Evolutionary conservation across 2,797 vertebrate genomes (phyloP), one percentile per base, ranked within the genome.

Genomic region (Danio kyathit): DNA sequence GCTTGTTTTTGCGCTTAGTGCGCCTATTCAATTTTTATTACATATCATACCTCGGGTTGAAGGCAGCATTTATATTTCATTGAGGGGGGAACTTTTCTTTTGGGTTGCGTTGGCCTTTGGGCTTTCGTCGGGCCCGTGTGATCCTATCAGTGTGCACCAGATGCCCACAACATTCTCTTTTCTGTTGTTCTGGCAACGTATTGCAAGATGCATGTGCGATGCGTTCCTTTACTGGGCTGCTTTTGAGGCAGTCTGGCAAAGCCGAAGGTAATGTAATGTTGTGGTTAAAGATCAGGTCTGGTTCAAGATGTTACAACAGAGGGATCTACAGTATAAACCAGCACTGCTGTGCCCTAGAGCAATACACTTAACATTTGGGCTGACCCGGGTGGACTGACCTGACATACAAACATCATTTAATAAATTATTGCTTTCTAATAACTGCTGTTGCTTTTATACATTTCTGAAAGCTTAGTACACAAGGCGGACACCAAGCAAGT

Each of bases 361-460:
- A 57, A 16, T 12, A 67, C 19, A 38, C 13, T 57, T 77, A 57
- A 76, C 74, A 16, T 0, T 38, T 29, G 14, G 63, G 13, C 41
- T 8, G 41, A 7, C 67, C 51, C 0, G 4, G 51, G 10, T 57
- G 17, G 41, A 57, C 4, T 67, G 51, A 43, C 49, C 51, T 66
- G 51, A 56, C 44, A 13, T 56, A 76, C 40, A 82, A 80, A 13
- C 85, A 85, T 57, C 52, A 43, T 75, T 86, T 88, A 88, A 74
- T 86, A 59, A 88, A 71, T 14, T 82, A 74, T 89, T 84, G 88
- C 89, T 92, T 93, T 90, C 80, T 89, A 89, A 92, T 90, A 89
- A 90, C 86, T 89, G 89, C 89, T 89, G 90, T 86, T 89, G 83
- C 77, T 83, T 65, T 84, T 78, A 59, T 85, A 88, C 90, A 90